Percentiles rank a stretch among this genome's conserved stretches.
phyloP scores from a whole-genome alignment of 2,113 vertebrate species.

The Myxocyprinus asiaticus region DNA sequence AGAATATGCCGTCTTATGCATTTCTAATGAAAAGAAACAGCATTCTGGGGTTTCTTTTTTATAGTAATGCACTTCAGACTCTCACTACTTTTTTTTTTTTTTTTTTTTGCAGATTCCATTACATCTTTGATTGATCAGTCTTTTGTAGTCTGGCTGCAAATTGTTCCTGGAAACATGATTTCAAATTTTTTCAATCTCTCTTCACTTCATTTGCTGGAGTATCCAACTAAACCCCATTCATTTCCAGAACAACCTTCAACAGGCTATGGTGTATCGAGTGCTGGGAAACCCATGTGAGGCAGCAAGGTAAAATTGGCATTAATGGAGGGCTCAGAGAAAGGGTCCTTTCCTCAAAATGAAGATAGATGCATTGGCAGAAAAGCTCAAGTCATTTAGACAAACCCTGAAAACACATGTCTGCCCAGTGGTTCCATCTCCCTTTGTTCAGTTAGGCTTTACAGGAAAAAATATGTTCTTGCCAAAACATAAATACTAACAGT shows the following conservation, averaged over 20 bases:
- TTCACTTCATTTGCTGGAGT: conserved; percentile 69
- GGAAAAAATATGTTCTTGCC: background rate
- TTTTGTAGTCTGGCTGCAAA: conserved; percentile 1
- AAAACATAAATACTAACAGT: conserved; percentile 3
- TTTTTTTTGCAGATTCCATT: background rate
- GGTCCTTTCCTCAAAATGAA: conserved; percentile 30
- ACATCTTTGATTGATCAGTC: conserved; percentile 11
- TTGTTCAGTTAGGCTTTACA: conserved; percentile 15
- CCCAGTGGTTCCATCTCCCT: conserved; percentile 24
- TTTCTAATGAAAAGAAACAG: conserved; percentile 11
- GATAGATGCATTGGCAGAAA: conserved; percentile 40
- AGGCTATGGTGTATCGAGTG: conserved; percentile 72
- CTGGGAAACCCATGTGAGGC: conserved; percentile 77
- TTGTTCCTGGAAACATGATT: conserved; percentile 36
- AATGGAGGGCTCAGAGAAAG: conserved; percentile 22
- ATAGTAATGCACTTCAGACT: conserved; percentile 1
- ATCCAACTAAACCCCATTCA: conserved; percentile 74
- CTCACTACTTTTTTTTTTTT: background rate
- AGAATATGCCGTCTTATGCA: conserved; percentile 14
- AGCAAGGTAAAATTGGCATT: conserved; percentile 70
- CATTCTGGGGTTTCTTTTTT: background rate
- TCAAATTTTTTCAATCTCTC: conserved; percentile 12
- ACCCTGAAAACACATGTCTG: conserved; percentile 28
- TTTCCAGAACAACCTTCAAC: conserved; percentile 78
- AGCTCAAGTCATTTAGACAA: conserved; percentile 28